Base-by-base conservation (phyloP, 2,888 invertebrate species). In the Oligia fasciuncula region DNA sequence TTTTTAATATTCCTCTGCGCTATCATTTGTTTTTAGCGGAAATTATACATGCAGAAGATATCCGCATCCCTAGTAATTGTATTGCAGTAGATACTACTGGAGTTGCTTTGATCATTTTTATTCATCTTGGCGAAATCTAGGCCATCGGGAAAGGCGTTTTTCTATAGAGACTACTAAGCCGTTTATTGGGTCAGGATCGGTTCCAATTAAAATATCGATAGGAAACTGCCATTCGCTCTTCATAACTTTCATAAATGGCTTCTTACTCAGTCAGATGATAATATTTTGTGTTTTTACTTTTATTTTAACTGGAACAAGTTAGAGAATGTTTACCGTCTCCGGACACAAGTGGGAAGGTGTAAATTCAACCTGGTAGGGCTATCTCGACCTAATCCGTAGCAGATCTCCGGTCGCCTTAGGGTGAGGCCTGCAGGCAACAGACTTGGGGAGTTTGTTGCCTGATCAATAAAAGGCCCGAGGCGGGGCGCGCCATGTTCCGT, bases 161-260 rank as follows among this genome's bases (percentile, higher is more conserved):
- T 67, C 78, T 70, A 40, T 49, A 54, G n/a, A 67, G 14, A 29
- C 23, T 29, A 49, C 51, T 62, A 66, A 54, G 70, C 60, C 29
- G 60, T 8, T 84, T 71, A 80, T 40, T 80, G 67, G 80, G 54
- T 85, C 80, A 60, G 62, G 62, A 85, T 57, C 67, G 13, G 6
- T 72, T 68, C 54, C 67, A 80, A 81, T 81, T 81, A 80, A 81
- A 85, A 62, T 85, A 29, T 67, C 49, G 40, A 66, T 71, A 29
- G 62, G 62, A 79, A 80, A 66, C 70, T 62, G 60, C 46, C 29
- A 23, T 19, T 67, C 17, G 29, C 46, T 84, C 68, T 78, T 77
- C 68, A 68, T 29, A n/a, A 65, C 40, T 80, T 65, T 70, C 67
- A 54, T 71, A 23, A 71, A 71, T 67, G 9, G 5, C 9, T 23